Evolutionary conservation across 2,113 vertebrate species (phyloP).

Genomic region (Callorhinus ursinus): DNA sequence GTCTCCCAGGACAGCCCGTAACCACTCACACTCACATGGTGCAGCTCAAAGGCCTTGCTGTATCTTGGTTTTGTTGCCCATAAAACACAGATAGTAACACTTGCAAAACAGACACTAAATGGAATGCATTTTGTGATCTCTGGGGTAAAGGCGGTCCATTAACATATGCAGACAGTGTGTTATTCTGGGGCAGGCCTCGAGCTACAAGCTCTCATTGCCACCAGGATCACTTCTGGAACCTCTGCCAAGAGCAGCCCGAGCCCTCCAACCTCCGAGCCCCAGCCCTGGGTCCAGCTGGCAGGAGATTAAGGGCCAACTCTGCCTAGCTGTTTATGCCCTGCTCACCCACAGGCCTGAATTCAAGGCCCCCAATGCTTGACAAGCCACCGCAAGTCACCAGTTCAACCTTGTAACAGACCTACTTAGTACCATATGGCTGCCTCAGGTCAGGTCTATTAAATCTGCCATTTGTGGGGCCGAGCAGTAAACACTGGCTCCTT

Average conservation of each 20-base stretch:
- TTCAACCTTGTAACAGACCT: neutral
- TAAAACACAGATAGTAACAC: conserved; percentile 68
- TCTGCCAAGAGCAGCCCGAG: conserved; percentile 42
- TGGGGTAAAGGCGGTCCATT: conserved; percentile 49
- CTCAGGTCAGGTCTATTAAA: neutral
- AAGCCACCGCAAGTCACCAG: neutral
- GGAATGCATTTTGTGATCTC: conserved; percentile 67
- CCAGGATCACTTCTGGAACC: conserved; percentile 16
- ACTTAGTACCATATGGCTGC: neutral
- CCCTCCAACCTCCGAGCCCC: neutral
- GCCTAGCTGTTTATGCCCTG: conserved; percentile 42
- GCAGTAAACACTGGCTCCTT: neutral
- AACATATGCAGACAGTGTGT: conserved; percentile 73
- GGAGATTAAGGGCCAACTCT: conserved; percentile 42
- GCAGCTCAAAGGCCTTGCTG: conserved; percentile 17
- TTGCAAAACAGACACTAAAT: conserved; percentile 55
- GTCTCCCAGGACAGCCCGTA: neutral
- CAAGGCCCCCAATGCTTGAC: neutral
- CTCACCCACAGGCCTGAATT: neutral
- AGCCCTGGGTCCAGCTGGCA: conserved; percentile 56
- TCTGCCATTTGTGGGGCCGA: neutral
- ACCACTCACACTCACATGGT: neutral
- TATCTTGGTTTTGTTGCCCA: conserved; percentile 39
- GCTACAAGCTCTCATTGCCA: conserved; percentile 14
- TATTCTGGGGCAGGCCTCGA: conserved; percentile 24